Evolutionary conservation across 2,797 vertebrate genomes (phyloP), one percentile per base, ranked within the genome.

Genomic region (Champsocephalus gunnari): DNA sequence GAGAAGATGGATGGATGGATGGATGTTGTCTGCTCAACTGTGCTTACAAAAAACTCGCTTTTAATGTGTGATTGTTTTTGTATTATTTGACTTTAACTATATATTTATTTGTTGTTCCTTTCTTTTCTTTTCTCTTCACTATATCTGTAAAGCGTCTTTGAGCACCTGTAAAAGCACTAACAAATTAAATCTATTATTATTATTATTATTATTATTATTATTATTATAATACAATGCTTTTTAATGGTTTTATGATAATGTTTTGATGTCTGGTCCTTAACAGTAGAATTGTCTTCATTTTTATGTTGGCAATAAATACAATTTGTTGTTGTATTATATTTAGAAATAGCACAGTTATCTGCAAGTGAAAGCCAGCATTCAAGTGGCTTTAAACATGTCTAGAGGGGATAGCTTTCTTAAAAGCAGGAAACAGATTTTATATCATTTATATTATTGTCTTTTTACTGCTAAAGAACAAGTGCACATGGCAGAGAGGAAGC

Each of bases 391-490:
- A 58, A 74, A 51, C 60, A 66, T 51, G 47, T 62, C 62, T 64
- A 7, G 47, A 78, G 44, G 60, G 24, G 55, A 63, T 12, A 44
- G 41, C 16, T 71, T 62, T 67, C 53, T 77, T 62, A 55, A 78
- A 79, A 74, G 49, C 53, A 79, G n/a, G 10, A 82, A 79, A 64
- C 61, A 45, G 57, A 66, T 68, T 56, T 56, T 48, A 75, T 83
- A 79, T 87, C 66, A 75, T 12, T 75, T 63, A 56, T 55, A 16
- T 73, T 75, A 43, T 48, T 47, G 41, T 74, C 45, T 64, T 55
- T 75, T 66, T 58, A 48, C 65, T 71, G 59, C 38, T 71, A 5
- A 64, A 76, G 63, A 80, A 75, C 21, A 77, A 76, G 71, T 62
- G 71, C 65, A 81, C 63, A 64, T 73, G 66, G 62, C 62, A 81